Evolutionary conservation across 2,113 vertebrate genomes (phyloP).

Genomic region (Vulpes vulpes): DNA sequence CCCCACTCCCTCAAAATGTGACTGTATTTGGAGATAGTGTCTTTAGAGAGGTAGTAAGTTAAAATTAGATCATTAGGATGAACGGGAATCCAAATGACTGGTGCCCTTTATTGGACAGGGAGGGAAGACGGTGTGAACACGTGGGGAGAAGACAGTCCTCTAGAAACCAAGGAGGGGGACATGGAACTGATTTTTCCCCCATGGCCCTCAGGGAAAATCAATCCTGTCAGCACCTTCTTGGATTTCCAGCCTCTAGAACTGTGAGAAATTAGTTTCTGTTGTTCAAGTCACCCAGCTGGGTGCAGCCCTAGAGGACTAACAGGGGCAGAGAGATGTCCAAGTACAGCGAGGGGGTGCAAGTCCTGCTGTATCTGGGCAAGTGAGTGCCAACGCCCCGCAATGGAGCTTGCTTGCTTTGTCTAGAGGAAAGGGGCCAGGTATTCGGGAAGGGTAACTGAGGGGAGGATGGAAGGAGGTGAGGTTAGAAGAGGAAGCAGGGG

Average conservation of each 20-base stretch:
- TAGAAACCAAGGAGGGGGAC: not conserved
- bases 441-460: not conserved
- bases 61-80: not conserved
- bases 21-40: not conserved
- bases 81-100: not conserved
- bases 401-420: not conserved
- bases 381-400: not conserved
- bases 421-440: not conserved
- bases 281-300: not conserved
- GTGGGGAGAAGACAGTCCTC: not conserved
- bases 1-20: not conserved
- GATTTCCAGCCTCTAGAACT: not conserved
- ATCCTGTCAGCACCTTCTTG: not conserved
- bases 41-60: not conserved
- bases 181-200: not conserved
- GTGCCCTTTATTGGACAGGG: not conserved
- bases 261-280: not conserved
- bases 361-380: not conserved
- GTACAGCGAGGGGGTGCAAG: not conserved
- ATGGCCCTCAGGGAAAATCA: not conserved
- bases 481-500: not conserved
- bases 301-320: not conserved
- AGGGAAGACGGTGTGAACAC: not conserved
- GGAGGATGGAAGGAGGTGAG: not conserved
- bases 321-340: not conserved